phyloP scores from a whole-genome alignment of 2,888 invertebrate species.

The Brachynemurus nebulosus region DNA sequence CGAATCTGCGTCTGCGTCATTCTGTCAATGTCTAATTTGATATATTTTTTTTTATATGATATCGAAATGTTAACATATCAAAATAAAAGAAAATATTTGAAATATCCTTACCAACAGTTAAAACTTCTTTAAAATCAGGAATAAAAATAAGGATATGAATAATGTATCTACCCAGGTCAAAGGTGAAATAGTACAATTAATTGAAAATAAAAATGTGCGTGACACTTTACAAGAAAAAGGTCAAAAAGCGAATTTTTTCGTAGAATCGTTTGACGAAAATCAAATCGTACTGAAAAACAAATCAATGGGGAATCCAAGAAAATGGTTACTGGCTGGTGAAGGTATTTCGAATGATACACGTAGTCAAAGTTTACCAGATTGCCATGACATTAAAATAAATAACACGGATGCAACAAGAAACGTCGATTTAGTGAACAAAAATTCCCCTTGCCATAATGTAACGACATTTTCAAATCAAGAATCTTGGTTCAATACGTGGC shows the following conservation, averaged over 20 bases:
- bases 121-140: no score
- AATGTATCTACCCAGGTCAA: not conserved
- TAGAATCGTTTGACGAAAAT: not conserved
- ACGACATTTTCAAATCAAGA: slow-evolving; percentile 20
- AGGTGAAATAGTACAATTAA: not conserved
- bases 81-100: no score
- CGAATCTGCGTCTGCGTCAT: not conserved
- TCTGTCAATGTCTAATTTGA: slow-evolving; percentile 1
- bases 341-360: slow-evolving; percentile 19
- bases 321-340: not conserved
- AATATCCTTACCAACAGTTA: no score
- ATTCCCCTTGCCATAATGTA: slow-evolving; percentile 19
- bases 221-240: not conserved
- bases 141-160: not conserved
- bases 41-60: no score
- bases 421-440: slow-evolving; percentile 24
- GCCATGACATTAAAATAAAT: slow-evolving; percentile 25
- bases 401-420: slow-evolving; percentile 17
- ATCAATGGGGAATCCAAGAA: slow-evolving; percentile 2
- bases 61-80: not conserved
- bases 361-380: slow-evolving; percentile 32
- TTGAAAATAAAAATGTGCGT: not conserved
- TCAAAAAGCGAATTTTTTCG: not conserved
- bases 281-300: no score
- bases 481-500: slow-evolving; percentile 37